Base-by-base conservation (phyloP, 2,113 vertebrate genomes). In the Bagarius yarrelli region DNA sequence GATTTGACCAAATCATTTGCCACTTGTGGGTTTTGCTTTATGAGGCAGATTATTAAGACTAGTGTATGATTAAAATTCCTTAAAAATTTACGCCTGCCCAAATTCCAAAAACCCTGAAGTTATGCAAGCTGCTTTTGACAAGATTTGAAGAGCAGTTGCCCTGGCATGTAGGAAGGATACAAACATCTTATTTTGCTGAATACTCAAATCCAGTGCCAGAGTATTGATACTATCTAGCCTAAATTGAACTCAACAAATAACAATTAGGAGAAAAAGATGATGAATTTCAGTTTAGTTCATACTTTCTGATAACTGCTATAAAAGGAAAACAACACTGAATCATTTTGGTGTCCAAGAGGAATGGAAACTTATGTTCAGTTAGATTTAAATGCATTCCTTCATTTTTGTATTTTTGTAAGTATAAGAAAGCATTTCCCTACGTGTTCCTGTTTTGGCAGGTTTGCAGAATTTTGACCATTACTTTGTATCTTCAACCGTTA, bases 21-120 rank as follows among this genome's bases (percentile, higher is more conserved):
- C 30, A 53, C 57, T 61, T 50, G 40, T 6, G 36, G 34, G 57
- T 47, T 63, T 63, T 52, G 75, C 75, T 50, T 32, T 77, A 32
- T 18, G 52, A 21, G 16, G 25, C 25, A 77, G 25, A 63, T 64
- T 63, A 63, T 77, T 11, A 55, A 34, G 16, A 21, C 11, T 34
- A 79, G 30, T 44, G 16, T 25, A 40, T 57, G n/a, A 50, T 76
- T 47, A 47, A 47, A 47, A 47, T 47, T 47, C 44, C 5, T 47
- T 47, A 52, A 78, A 64, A 61, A 47, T 23, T 77, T 5, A 78
- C 19, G 5, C 34, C 70, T 57, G 25, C 34, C 59, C 61, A 70
- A 79, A 57, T 27, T 57, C 32, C 36, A 78, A 83, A n/a, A 74
- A 69, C n/a, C 19, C 36, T 50, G n/a, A 19, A 67, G 18, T 79